Conservation (phyloP, 2,113 vertebrate genomes). For the Ceyx margarethae region DNA sequence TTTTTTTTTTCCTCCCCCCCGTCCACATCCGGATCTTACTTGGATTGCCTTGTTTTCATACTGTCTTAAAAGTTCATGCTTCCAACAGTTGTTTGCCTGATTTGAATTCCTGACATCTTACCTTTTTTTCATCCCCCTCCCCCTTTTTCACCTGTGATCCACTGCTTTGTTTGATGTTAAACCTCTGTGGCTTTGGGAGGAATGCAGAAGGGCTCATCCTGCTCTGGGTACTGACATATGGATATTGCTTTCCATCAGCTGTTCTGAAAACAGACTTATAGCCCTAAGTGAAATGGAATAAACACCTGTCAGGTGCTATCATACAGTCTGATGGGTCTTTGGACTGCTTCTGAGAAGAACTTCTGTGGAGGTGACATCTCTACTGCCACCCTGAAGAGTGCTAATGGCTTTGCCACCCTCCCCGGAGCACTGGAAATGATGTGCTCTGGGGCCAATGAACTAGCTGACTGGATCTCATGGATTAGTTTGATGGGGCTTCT, state of each 20-base stretch:
- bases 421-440: background rate
- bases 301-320: background rate
- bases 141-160: background rate
- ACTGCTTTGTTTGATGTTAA: background rate
- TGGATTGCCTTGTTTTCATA: background rate
- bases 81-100: background rate
- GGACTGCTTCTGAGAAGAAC: background rate
- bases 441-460: background rate
- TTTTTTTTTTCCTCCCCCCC: background rate
- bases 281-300: background rate
- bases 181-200: background rate
- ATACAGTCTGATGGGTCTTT: background rate
- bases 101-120: background rate
- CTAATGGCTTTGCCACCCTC: background rate
- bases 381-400: background rate
- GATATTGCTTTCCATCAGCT: conserved; percentile 14
- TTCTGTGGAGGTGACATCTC: background rate
- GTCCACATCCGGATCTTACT: background rate
- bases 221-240: conserved; percentile 14
- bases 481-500: background rate
- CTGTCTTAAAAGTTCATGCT: background rate
- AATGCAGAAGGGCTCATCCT: background rate
- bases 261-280: background rate
- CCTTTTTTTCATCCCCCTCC: background rate
- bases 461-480: background rate